These are phyloP conservation scores for Ellobius talpinus DNA, from an alignment of 2,113 vertebrate genomes.

Conservation along the genomic window DNA sequence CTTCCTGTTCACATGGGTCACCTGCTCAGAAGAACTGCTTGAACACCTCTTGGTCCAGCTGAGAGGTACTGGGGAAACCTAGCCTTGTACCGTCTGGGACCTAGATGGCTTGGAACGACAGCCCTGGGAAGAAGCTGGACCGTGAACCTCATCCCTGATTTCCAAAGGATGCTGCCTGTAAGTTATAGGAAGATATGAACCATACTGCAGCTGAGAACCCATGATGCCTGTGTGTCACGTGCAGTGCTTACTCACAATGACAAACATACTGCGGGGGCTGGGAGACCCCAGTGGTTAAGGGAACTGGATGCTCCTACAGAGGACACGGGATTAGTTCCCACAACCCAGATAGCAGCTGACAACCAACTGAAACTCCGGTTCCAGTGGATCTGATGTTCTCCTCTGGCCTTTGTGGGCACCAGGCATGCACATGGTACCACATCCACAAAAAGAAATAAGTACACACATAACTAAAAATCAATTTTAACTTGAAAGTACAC, in stretches of 20 bases:
- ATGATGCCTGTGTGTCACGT: rapidly evolving
- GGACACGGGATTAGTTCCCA: background rate
- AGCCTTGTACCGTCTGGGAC: rapidly evolving
- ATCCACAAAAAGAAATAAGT: background rate
- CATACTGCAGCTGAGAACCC: rapidly evolving
- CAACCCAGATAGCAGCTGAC: background rate
- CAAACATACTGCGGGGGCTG: background rate
- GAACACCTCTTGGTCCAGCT: background rate
- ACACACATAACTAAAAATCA: background rate
- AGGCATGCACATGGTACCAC: background rate
- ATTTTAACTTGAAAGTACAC: background rate
- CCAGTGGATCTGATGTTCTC: background rate
- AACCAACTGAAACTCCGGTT: background rate
- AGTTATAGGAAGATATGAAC: rapidly evolving
- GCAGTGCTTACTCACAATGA: background rate
- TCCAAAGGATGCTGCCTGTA: background rate
- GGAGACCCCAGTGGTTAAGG: background rate
- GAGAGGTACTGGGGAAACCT: background rate
- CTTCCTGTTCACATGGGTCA: background rate
- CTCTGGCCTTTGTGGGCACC: background rate
- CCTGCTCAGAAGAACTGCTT: background rate
- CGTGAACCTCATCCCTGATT: background rate
- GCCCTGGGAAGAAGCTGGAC: background rate
- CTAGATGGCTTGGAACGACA: background rate
- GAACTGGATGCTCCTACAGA: background rate